These are phyloP conservation scores for Pomacea maculata DNA, from an alignment of 1,140 invertebrate genomes.

Conservation along the genomic window DNA sequence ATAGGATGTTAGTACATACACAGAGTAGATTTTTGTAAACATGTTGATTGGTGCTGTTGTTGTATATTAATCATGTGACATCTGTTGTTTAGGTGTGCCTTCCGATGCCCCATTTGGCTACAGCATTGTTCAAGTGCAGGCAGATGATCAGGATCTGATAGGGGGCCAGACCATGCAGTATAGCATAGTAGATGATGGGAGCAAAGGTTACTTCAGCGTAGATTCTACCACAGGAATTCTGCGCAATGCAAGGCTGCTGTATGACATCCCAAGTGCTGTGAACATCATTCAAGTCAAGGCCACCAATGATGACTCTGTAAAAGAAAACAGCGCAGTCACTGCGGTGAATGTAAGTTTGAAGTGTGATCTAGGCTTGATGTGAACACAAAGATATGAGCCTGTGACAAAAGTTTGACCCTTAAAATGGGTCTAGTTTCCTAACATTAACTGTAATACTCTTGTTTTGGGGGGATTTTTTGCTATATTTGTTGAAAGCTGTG, in stretches of 20 bases:
- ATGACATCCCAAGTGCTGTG: conserved; percentile 1
- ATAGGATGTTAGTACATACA: neutral
- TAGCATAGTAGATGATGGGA: conserved; percentile 15
- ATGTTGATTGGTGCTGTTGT: neutral
- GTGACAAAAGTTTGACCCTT: neutral
- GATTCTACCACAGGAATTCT: conserved; percentile 32
- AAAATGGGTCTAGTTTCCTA: too few species aligned
- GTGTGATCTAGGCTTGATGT: conserved; percentile 12
- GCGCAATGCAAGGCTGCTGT: conserved; percentile 35
- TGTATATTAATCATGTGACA: neutral
- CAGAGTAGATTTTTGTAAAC: neutral
- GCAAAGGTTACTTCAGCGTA: conserved; percentile 28
- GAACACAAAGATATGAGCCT: conserved; percentile 2
- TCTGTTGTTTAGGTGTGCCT: conserved; percentile 42
- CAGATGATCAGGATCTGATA: conserved; percentile 34
- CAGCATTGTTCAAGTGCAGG: conserved; percentile 45
- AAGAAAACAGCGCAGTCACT: neutral
- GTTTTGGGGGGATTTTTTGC: too few species aligned
- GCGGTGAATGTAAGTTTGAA: neutral
- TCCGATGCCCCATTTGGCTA: conserved; percentile 36
- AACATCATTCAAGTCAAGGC: conserved; percentile 25
- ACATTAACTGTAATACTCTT: too few species aligned
- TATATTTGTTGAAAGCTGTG: too few species aligned
- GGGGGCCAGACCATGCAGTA: conserved; percentile 14
- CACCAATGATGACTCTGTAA: conserved; percentile 21